Conservation (phyloP, 2,797 vertebrate species). For the Hemitrygon akajei region DNA sequence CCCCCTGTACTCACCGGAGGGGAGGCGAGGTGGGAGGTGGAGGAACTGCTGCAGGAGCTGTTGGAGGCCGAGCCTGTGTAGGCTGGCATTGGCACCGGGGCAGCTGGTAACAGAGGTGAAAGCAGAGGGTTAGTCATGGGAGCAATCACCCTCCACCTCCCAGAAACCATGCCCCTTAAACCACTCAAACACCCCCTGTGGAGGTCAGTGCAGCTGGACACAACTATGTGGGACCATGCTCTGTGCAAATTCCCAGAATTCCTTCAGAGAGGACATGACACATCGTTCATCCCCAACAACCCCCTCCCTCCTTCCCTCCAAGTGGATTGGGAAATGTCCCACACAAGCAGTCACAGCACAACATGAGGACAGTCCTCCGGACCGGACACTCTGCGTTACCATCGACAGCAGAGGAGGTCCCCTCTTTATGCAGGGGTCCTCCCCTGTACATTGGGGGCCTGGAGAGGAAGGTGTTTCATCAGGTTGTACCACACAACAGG, state of each 20-base stretch:
- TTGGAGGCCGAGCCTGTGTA: conserved; percentile 75
- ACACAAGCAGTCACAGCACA: too few species aligned
- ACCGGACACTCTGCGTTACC: too few species aligned
- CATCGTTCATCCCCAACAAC: too few species aligned
- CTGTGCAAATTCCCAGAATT: background rate
- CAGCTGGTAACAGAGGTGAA: conserved; percentile 52
- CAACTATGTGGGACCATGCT: background rate
- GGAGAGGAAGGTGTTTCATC: too few species aligned
- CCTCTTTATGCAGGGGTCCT: too few species aligned
- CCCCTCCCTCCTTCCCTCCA: too few species aligned
- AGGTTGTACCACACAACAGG: too few species aligned
- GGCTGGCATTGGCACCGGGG: conserved; percentile 69
- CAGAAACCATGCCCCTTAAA: background rate
- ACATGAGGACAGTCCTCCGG: too few species aligned
- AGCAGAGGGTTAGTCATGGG: background rate
- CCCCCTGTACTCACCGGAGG: conserved; percentile 67
- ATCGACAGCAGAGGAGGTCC: too few species aligned
- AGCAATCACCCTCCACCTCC: too few species aligned
- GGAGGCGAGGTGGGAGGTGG: conserved; percentile 77
- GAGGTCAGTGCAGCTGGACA: background rate
- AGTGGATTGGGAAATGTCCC: background rate
- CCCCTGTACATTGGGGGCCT: too few species aligned
- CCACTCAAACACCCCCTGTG: background rate
- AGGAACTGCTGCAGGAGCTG: conserved; percentile 83
- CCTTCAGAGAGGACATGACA: too few species aligned